A percentile compares a stretch with the other conserved stretches of the same genome.
Evolutionary conservation across 23 tunicate genomes (phyloP).

Genomic region (Aplidium turbinatum): DNA sequence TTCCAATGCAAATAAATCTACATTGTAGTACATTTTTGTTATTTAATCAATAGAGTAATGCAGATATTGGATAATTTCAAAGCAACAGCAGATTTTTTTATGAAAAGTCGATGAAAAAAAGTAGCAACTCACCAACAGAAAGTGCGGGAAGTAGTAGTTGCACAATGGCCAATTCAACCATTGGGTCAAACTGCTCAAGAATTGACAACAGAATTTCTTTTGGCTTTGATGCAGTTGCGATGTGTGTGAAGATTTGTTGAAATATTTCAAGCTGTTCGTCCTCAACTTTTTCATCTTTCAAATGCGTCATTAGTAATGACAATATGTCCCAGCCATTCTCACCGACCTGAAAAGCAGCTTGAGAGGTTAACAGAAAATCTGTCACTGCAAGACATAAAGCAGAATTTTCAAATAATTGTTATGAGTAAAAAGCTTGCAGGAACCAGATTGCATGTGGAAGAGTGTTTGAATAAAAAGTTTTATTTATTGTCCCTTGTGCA

Average conservation of each 20-base stretch:
- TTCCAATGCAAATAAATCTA: too few species aligned
- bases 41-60: too few species aligned
- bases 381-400: too few species aligned
- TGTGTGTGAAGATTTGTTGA: constrained; percentile 38
- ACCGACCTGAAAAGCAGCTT: constrained; percentile 20
- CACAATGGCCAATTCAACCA: constrained; percentile 40
- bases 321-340: constrained; percentile 63
- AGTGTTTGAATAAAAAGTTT: too few species aligned
- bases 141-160: constrained; percentile 60
- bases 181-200: constrained; percentile 86
- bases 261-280: constrained; percentile 20
- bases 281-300: constrained; percentile 51
- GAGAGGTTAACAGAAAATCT: too few species aligned
- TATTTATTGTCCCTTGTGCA: too few species aligned
- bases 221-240: constrained; percentile 34
- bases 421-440: too few species aligned
- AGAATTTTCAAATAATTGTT: not conserved
- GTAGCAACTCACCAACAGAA: constrained; percentile 8
- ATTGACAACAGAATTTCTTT: constrained; percentile 61
- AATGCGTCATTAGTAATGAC: constrained; percentile 26
- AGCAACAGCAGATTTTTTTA: too few species aligned
- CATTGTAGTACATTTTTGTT: too few species aligned
- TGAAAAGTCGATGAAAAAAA: not conserved
- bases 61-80: too few species aligned
- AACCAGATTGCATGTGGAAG: too few species aligned